phyloP scores from a whole-genome alignment of 2,797 vertebrate species.

The Denticeps clupeoides region DNA sequence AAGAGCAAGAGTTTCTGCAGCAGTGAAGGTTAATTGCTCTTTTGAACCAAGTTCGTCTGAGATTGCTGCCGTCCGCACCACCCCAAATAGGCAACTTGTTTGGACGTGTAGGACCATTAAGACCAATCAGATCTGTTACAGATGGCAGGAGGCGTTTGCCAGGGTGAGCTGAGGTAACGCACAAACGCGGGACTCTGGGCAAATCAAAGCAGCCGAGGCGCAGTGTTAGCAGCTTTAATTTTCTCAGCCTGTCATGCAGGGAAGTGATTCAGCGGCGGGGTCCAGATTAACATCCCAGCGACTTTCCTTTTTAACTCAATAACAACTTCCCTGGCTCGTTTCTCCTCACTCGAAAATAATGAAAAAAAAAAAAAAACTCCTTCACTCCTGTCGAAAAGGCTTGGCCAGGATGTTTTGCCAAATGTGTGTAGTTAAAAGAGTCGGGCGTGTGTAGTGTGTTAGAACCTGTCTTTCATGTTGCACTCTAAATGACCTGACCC shows the following conservation, averaged over 20 bases:
- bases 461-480: too few relatives aligned
- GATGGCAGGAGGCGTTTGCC: background rate
- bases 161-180: background rate
- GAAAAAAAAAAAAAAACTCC: background rate
- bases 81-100: conserved; percentile 3
- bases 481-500: background rate
- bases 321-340: background rate
- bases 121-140: conserved; percentile 6
- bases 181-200: background rate
- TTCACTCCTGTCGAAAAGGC: too few relatives aligned
- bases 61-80: background rate
- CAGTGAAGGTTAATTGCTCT: conserved; percentile 12
- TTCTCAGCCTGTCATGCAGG: conserved; percentile 4
- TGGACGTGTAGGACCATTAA: conserved; percentile 6
- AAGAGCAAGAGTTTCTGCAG: background rate
- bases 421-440: too few relatives aligned
- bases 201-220: background rate
- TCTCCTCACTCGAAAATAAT: background rate
- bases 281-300: background rate
- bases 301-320: conserved; percentile 3
- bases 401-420: too few relatives aligned
- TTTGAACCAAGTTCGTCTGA: conserved; percentile 1
- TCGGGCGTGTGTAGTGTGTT: too few relatives aligned
- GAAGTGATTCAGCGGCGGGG: conserved; percentile 4
- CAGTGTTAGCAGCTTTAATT: conserved; percentile 4